A percentile compares a stretch with the other conserved stretches of the same genome.
Conservation (phyloP, 2,888 invertebrate species). For the Heteropelma amictum region DNA sequence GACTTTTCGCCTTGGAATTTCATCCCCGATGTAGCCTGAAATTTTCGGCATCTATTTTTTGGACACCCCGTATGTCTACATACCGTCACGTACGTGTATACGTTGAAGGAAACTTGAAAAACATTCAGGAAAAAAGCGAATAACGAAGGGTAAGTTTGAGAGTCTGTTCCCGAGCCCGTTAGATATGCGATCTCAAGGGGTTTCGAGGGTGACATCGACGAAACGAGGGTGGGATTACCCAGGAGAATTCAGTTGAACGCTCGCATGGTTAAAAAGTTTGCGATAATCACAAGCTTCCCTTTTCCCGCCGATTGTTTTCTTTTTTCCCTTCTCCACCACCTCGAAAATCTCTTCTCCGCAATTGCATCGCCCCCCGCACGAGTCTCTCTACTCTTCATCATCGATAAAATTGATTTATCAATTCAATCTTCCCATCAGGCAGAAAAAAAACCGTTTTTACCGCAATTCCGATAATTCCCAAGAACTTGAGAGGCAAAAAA, state of each 20-base stretch:
- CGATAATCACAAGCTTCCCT: slow-evolving; percentile 11
- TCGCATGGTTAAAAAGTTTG: slow-evolving; percentile 31
- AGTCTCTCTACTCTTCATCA: no score
- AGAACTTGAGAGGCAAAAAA: no score
- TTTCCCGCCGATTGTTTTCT: slow-evolving; percentile 8
- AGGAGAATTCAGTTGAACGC: slow-evolving; percentile 58
- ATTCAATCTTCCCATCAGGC: no score
- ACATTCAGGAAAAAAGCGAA: background rate
- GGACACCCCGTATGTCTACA: no score
- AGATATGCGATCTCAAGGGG: slow-evolving; percentile 58
- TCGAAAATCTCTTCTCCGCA: background rate
- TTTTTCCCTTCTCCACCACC: slow-evolving; percentile 13
- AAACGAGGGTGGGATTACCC: slow-evolving; percentile 49
- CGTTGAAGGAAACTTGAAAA: background rate
- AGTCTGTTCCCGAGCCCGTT: slow-evolving; percentile 28
- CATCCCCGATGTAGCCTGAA: no score
- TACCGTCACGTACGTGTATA: no score
- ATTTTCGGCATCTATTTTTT: no score
- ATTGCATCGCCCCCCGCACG: no score
- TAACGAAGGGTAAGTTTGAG: slow-evolving; percentile 15
- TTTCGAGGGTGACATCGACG: slow-evolving; percentile 51
- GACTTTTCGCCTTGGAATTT: no score
- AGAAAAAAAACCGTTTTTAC: no score
- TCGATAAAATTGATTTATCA: no score
- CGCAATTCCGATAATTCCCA: no score